Conservation (phyloP, 92 coral and sea anemone species). For the Phymanthus crucifer region DNA sequence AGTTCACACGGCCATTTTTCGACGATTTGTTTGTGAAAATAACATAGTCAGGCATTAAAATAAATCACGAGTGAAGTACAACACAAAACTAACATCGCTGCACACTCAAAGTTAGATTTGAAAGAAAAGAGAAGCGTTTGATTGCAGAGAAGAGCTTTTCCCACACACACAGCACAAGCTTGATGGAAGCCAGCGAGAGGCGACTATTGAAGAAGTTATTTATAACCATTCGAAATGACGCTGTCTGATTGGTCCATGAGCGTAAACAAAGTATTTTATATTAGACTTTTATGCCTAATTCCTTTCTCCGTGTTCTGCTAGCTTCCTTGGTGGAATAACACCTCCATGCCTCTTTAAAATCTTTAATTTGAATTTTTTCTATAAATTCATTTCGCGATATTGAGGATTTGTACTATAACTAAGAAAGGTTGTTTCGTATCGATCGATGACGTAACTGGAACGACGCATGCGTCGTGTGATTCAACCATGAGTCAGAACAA, state of each 20-base stretch:
- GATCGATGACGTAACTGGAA: conserved; percentile 36
- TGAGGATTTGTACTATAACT: neutral
- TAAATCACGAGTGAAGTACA: conserved; percentile 6
- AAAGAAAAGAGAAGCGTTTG: conserved; percentile 33
- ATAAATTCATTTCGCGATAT: neutral
- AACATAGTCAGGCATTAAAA: conserved; percentile 5
- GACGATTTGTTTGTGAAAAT: conserved; percentile 31
- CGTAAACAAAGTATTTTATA: conserved; percentile 13
- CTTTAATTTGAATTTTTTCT: neutral
- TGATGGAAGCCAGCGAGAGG: conserved; percentile 23
- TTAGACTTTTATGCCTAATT: conserved; percentile 20
- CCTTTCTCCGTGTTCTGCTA: neutral
- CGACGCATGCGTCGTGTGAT: conserved; percentile 23
- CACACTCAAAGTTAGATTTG: conserved; percentile 6
- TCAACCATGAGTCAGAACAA: conserved; percentile 31
- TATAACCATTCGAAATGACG: conserved; percentile 17
- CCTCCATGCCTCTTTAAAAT: neutral
- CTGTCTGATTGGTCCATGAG: conserved; percentile 35
- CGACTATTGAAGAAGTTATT: conserved; percentile 30
- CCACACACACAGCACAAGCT: neutral
- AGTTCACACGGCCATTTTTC: conserved; percentile 37
- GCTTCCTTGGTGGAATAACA: neutral
- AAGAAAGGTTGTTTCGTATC: conserved; percentile 3
- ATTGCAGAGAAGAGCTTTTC: conserved; percentile 26
- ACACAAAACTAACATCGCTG: conserved; percentile 30